Conservation (phyloP, 2,797 vertebrate species). For the Capromys pilorides region DNA sequence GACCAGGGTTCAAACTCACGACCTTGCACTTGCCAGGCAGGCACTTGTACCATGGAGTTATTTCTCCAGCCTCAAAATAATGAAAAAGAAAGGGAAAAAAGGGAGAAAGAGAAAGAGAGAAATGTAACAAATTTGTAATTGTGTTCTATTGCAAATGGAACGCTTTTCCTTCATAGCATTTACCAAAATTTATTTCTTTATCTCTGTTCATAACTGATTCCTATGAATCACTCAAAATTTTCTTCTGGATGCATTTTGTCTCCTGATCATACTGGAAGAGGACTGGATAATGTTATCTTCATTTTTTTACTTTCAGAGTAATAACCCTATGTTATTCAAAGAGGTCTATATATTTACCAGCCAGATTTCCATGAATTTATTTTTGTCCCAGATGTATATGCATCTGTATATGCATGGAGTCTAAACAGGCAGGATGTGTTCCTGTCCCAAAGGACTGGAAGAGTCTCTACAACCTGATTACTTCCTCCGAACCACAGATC, state of each 20-base stretch:
- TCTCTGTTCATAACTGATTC: background rate
- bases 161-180: conserved; percentile 2
- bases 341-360: conserved; percentile 1
- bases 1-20: too few relatives aligned
- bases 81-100: background rate
- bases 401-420: background rate
- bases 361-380: background rate
- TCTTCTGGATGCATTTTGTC: background rate
- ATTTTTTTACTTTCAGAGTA: conserved; percentile 13
- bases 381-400: background rate
- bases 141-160: background rate
- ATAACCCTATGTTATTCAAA: background rate
- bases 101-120: background rate
- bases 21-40: too few relatives aligned
- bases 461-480: background rate
- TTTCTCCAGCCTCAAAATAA: too few relatives aligned
- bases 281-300: background rate
- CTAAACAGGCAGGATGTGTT: too few relatives aligned
- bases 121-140: background rate
- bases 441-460: background rate
- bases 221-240: conserved; percentile 47
- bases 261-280: background rate
- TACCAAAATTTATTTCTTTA: background rate
- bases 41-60: too few relatives aligned
- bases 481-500: background rate